Evolutionary conservation across 2,888 invertebrate species (phyloP), one percentile per base, ranked within the genome.

Genomic region (Sarcophaga variegata): DNA sequence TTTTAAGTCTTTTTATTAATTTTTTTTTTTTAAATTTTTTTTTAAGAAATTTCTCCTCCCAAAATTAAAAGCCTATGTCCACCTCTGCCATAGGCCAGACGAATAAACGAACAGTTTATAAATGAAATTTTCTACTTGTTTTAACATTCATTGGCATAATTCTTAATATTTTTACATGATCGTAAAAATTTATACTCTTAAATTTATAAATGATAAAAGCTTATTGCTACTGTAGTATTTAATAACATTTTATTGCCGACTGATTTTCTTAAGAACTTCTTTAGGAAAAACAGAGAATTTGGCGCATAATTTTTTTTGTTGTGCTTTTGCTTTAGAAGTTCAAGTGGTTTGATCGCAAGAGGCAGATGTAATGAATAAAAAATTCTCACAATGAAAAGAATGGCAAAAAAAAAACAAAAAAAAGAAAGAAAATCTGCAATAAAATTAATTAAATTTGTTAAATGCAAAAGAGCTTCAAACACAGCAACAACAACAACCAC

Each of bases 371-470:
- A 72, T 67, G 66, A 66, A 78, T 74, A 59, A 81, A 85, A 74
- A 75, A 69, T 82, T 79, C 67, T 81, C 75, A 76, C 77, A 82
- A 67, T 14, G n/a, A 22, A 66, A 49, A 79, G 8, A 69, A 59
- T 12, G 17, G 2, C 5, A 22, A 49, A 4, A 49, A 49, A 4
- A 49, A 66, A 72, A 81, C 83, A 75, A 59, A 47, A 78, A 37
- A 37, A 37, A 8, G 1, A 0, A 0, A 37, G 22, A 22, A 37
- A 37, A 37, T 37, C 37, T 37, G 83, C 88, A 88, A 88, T 87
- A 89, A 89, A 88, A 88, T 89, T 89, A 89, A 88, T 89, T 88
- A 89, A 88, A 89, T 86, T 89, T 83, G 76, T 80, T 88, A 64
- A 86, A 86, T 85, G 85, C 84, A 88, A 85, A 84, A 82, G 67